phyloP scores from a whole-genome alignment of 1,140 invertebrate species.

The Nephotettix cincticeps region DNA sequence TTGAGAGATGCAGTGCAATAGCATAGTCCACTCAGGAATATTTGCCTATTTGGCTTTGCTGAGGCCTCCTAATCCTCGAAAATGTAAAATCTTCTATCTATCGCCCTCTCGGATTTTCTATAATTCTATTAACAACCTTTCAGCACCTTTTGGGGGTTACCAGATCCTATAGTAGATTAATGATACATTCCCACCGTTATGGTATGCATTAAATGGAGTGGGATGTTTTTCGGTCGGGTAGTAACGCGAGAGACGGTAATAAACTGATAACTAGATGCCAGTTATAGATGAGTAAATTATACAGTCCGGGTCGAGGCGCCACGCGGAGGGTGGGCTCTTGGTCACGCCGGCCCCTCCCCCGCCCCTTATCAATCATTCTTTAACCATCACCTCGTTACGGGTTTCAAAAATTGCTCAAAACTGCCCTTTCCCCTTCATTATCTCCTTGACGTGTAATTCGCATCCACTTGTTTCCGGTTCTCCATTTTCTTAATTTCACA shows the following conservation, averaged over 20 bases:
- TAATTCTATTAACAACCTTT: no score
- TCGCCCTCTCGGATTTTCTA: no score
- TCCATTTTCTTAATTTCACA: no score
- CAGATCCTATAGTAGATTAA: no score
- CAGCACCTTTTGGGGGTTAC: no score
- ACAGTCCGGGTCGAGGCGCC: neutral
- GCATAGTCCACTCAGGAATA: no score
- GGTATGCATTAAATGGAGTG: neutral
- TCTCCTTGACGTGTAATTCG: neutral
- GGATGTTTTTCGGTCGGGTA: neutral
- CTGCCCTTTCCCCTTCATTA: neutral
- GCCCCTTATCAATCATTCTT: conserved; percentile 5
- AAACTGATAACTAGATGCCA: conserved; percentile 12
- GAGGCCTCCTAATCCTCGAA: no score
- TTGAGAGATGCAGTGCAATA: no score
- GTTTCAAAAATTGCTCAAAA: neutral
- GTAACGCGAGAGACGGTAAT: neutral
- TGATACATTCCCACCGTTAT: no score
- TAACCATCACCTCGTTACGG: neutral
- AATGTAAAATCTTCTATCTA: no score
- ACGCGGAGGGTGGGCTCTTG: neutral
- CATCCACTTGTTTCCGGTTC: no score
- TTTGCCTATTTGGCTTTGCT: no score
- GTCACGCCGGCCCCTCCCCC: neutral
- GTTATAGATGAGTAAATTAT: conserved; percentile 13